Evolutionary conservation across 2,888 invertebrate species (phyloP).

Genomic region (Papilio demoleus): DNA sequence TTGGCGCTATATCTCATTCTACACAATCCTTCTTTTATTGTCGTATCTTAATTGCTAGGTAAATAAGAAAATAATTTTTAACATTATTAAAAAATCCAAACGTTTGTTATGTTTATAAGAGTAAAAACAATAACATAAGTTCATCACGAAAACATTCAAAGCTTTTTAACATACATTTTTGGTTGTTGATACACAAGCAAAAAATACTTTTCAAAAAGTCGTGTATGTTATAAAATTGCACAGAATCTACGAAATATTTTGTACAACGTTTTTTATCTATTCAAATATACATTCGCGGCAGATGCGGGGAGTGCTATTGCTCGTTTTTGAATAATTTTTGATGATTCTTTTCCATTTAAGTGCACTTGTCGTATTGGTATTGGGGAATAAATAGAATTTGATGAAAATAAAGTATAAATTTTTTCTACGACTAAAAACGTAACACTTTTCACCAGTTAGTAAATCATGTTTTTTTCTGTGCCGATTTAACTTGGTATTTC

Average conservation of each 20-base stretch:
- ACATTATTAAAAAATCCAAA: background rate
- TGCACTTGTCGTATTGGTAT: conserved; percentile 1
- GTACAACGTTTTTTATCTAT: background rate
- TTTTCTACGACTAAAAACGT: no score
- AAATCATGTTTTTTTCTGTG: no score
- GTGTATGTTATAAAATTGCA: conserved; percentile 1
- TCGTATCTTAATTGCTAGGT: background rate
- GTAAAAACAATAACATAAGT: background rate
- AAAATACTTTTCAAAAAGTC: conserved; percentile 6
- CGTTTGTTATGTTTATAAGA: background rate
- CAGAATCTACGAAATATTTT: conserved; percentile 14
- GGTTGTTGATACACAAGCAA: background rate
- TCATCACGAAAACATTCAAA: background rate
- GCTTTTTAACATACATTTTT: background rate
- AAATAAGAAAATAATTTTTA: background rate
- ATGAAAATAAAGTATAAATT: background rate
- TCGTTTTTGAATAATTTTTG: conserved; percentile 12
- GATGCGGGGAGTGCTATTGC: conserved; percentile 14
- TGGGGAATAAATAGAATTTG: background rate
- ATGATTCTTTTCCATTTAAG: conserved; percentile 3
- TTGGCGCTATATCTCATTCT: background rate
- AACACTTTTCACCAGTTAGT: no score
- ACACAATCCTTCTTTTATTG: background rate
- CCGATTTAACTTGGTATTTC: no score
- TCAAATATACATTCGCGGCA: conserved; percentile 14